Evolutionary conservation across 2,113 vertebrate genomes (phyloP).

Genomic region (Hiodon alosoides): DNA sequence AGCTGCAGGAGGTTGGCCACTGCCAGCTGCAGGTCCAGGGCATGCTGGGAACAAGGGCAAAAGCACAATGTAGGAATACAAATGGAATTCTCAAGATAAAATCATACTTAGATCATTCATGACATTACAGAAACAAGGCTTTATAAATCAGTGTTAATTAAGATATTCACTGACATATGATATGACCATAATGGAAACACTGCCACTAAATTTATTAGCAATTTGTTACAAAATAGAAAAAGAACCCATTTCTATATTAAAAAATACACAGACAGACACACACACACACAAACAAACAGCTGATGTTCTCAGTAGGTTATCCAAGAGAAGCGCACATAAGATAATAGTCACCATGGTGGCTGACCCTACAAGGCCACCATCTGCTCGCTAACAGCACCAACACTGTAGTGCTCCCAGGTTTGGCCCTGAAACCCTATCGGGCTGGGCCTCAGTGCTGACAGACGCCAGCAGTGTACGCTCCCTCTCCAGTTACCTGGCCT

Average conservation of each 20-base stretch:
- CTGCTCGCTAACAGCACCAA: not conserved
- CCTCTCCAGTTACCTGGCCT: not conserved
- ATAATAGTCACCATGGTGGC: not conserved
- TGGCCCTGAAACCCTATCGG: not conserved
- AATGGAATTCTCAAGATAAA: not conserved
- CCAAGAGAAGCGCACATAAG: not conserved
- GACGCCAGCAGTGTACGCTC: not conserved
- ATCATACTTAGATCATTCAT: not conserved
- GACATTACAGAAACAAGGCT: not conserved
- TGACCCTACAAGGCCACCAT: not conserved
- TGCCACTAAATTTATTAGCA: no score
- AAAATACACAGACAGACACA: not conserved
- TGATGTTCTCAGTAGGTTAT: not conserved
- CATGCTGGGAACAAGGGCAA: slow-evolving; percentile 65
- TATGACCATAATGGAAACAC: no score
- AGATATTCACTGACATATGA: no score
- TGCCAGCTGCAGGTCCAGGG: slow-evolving; percentile 86
- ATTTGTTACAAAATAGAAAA: no score
- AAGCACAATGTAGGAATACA: not conserved
- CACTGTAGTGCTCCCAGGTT: not conserved
- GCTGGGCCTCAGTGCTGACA: not conserved
- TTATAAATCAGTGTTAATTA: not conserved
- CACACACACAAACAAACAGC: not conserved
- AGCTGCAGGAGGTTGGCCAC: slow-evolving; percentile 91
- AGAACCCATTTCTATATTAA: no score